Evolutionary conservation across 2,888 invertebrate species (phyloP), one percentile per base, ranked within the genome.

Genomic region (Tolmerus cingulatus): DNA sequence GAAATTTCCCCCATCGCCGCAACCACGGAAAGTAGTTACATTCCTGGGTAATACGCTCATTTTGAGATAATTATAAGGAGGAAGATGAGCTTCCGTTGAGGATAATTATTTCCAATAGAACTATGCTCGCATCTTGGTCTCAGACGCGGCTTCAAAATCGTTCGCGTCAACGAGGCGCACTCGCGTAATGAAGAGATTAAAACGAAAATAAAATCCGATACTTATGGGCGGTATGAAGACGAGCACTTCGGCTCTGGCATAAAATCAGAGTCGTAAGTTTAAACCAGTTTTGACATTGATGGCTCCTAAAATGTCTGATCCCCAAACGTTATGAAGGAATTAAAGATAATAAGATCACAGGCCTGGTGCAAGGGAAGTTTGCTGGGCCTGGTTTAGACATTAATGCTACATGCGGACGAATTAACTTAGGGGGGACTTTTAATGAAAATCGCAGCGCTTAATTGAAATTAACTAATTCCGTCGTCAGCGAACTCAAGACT

Each of bases 271-370:
- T 77, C 79, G 79, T 87, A 87, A 87, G 87, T 87, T 87, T 43
- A 79, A 87, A 87, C 87, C 79, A 81, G 87, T 87, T 87, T 40
- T 87, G 87, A 87, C 87, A 81, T 87, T 87, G 87, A 87, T 87
- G 87, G 81, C 78, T 57, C 87, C 40, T 87, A 87, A 87, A 87
- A 87, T 87, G 78, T 87, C 87, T 81, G 81, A 87, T 79, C 81
- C 74, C 55, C 79, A 19, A 87, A 81, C 57, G 51, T 87, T 87
- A 87, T 87, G 79, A 79, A 74, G 57, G 51, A 79, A 87, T 87
- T 81, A 79, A 79, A 55, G 87, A 87, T 85, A 85, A 74, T 74
- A 74, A 85, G 85, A 85, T 74, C 85, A 85, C 74, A n/a, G 74
- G 74, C 30, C 19, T 27, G 40, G 14, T 74, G 85, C 19, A 43